Base-by-base conservation (phyloP, 2,888 invertebrate genomes). In the Dione vanillae region DNA sequence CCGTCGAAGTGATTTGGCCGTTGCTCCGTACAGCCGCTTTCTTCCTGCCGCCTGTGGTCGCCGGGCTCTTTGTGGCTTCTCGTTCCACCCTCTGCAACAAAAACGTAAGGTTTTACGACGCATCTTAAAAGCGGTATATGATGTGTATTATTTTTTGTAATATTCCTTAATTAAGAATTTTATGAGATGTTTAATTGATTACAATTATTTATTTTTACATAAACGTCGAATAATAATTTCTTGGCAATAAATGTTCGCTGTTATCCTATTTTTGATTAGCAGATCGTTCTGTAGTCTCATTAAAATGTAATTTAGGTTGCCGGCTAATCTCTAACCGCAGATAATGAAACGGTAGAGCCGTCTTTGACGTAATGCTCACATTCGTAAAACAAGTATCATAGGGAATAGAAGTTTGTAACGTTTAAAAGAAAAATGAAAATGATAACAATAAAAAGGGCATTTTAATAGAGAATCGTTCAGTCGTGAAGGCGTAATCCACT, bases 401-500 rank as follows among this genome's bases (percentile, higher is more conserved):
- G 54, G 68, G 40, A 7, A 45, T 61, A 49, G 37, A 58, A 27
- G 51, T 67, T 58, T 59, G 45, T 59, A 54, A 20, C 58, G n/a
- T 65, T 67, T 45, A 54, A 56, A 58, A 51, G 64, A 20, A 66
- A 49, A 20, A 35, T 52, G 51, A 77, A 76, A 81, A 82, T 85
- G 85, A 86, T 83, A 82, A 83, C 83, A 85, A 84, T 81, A 84
- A 77, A 82, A 80, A 81, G 79, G 79, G 79, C 81, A 82, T 81
- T 87, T 88, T 83, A 83, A 85, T 88, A 88, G 82, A 82, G 82
- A 87, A 84, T 85, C 86, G 85, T 86, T 88, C 82, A 85, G 80
- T 80, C 88, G 87, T 89, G 87, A 87, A 89, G 85, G 81, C 83
- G 86, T 88, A 90, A 91, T 91, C 87, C 85, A 91, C 87, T 91